These are phyloP conservation scores for Mugil cephalus DNA, from an alignment of 2,113 vertebrate genomes.

Conservation along the genomic window DNA sequence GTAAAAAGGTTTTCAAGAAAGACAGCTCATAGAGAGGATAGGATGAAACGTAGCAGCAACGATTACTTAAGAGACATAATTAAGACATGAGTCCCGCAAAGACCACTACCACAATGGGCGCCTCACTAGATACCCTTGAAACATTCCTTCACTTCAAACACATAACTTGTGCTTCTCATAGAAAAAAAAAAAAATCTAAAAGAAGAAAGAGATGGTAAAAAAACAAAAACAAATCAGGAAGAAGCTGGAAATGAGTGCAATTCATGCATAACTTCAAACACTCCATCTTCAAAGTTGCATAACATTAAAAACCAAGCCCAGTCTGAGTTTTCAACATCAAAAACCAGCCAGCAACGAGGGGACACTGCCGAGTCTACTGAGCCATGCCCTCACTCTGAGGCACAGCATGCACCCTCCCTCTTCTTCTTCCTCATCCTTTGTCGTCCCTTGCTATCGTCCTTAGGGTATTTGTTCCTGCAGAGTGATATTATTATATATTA, in stretches of 20 bases:
- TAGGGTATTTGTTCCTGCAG: slow-evolving; percentile 56
- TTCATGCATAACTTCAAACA: slow-evolving; percentile 86
- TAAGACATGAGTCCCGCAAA: slow-evolving; percentile 57
- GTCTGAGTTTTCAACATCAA: slow-evolving; percentile 77
- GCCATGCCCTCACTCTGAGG: slow-evolving; percentile 66
- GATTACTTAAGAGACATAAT: slow-evolving; percentile 71
- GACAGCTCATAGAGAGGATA: slow-evolving; percentile 11
- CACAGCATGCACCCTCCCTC: slow-evolving; percentile 59
- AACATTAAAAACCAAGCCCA: slow-evolving; percentile 80
- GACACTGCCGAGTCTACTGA: slow-evolving; percentile 66
- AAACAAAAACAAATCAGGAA: slow-evolving; percentile 81
- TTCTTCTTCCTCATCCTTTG: slow-evolving; percentile 72
- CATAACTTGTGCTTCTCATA: slow-evolving; percentile 57
- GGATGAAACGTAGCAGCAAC: slow-evolving; percentile 41
- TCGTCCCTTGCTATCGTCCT: slow-evolving; percentile 58
- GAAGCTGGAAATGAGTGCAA: slow-evolving; percentile 83
- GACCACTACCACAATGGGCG: slow-evolving; percentile 64
- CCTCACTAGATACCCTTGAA: slow-evolving; percentile 77
- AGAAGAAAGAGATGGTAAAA: slow-evolving; percentile 71
- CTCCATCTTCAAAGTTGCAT: slow-evolving; percentile 84
- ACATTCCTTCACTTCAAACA: slow-evolving; percentile 79
- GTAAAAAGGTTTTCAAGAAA: neutral
- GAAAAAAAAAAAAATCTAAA: slow-evolving; percentile 35
- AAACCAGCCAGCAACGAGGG: slow-evolving; percentile 68
- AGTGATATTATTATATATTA: slow-evolving; percentile 31